Evolutionary conservation across 1,140 invertebrate species (phyloP), one percentile per base, ranked within the genome.

Genomic region (Diorhabda carinulata): DNA sequence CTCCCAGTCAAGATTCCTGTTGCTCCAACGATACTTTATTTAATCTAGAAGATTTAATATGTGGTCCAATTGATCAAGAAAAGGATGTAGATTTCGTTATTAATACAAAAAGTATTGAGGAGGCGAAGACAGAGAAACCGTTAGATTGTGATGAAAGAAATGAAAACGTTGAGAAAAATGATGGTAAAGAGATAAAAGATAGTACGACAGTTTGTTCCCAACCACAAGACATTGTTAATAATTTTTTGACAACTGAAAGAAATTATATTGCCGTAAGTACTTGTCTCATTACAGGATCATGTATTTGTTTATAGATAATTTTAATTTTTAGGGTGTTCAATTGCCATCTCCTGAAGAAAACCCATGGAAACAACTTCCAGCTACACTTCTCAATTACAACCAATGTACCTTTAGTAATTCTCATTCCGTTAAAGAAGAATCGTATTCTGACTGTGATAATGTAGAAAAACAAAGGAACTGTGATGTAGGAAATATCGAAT

Each of bases 1-100:
- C 86, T 41, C 85, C 84, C 62, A 87, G 85, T 72, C 86, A 86
- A 70, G 85, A 86, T 74, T 87, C 85, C 4, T 87, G 85, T 81
- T 86, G 86, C 77, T 87, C 86, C 44, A 86, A 86, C 73, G 86
- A 87, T 73, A 87, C 86, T 2, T 77, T 87, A 3, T 87, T 86
- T 74, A 86, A 87, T 73, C 81, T 86, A 3, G 86, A 87, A 72
- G 86, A 87, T 71, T 72, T 81, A 43, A 73, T 69, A 8, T 70
- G 58, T 63, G 70, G 43, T 43, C 25, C 40, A 4, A 61, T 9
- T 61, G 63, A 69, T 57, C 6, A n/a, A 2, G 62, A 70, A 47
- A 68, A 70, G 4, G 60, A 61, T 57, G 65, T 57, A 43, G 61
- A 40, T 58, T 65, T 57, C 8, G 44, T 43, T 57, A 62, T 5